phyloP scores from a whole-genome alignment of 2,113 vertebrate genomes.

The Bubo blakistoni region DNA sequence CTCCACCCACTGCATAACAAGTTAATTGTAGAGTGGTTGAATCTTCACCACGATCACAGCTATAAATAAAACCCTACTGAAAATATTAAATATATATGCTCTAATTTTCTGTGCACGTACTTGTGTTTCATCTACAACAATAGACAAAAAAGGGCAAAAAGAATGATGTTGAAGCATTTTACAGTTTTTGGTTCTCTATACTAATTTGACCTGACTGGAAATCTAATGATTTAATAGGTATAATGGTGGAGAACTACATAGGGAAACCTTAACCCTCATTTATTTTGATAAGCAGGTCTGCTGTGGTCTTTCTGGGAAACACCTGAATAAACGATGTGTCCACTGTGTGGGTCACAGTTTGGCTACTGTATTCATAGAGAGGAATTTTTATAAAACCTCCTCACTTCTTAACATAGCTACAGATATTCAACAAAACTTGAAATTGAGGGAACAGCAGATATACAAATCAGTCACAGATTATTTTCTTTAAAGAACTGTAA shows the following conservation, averaged over 20 bases:
- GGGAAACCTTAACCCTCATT: neutral
- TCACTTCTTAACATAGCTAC: neutral
- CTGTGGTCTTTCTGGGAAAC: neutral
- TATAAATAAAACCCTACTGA: neutral
- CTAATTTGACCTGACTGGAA: constrained; percentile 33
- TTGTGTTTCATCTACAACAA: neutral
- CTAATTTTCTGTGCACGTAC: neutral
- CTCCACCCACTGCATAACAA: neutral
- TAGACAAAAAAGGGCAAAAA: neutral
- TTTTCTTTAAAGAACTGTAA: neutral
- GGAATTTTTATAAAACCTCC: neutral
- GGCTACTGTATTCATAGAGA: neutral
- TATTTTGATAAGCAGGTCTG: neutral
- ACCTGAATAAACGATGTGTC: neutral
- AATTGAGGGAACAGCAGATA: neutral
- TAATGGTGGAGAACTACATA: constrained; percentile 2
- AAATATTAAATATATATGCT: neutral
- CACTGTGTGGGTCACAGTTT: neutral
- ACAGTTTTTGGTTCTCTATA: constrained; percentile 15
- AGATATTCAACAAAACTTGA: neutral
- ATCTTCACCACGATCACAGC: neutral
- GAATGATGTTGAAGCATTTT: neutral
- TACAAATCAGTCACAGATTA: neutral
- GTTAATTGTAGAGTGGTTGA: neutral
- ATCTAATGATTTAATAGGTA: constrained; percentile 17